Percentiles rank a stretch among this genome's conserved stretches.
Evolutionary conservation across 2,797 vertebrate species (phyloP).

Genomic region (Ctenosaura bakeri): DNA sequence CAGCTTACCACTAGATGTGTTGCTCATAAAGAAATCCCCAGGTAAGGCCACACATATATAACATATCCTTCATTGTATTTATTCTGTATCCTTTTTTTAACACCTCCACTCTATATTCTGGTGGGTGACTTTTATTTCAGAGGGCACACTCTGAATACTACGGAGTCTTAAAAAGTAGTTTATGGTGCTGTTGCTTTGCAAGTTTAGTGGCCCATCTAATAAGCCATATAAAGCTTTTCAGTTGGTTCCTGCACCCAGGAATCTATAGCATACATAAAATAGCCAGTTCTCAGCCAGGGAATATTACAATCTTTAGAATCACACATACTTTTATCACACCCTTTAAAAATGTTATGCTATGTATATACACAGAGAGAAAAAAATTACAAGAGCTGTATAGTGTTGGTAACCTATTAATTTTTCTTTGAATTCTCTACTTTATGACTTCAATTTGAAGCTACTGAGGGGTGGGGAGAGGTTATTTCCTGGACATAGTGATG

Average conservation of each 20-base stretch:
- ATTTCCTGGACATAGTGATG: not conserved
- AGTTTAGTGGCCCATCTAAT: conserved; percentile 40
- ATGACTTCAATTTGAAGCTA: conserved; percentile 21
- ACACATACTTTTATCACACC: not conserved
- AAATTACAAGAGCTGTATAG: not conserved
- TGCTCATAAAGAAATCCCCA: not conserved
- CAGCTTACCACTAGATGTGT: not conserved
- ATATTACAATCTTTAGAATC: conserved; percentile 26
- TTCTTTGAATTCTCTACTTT: not conserved
- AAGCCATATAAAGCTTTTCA: conserved; percentile 14
- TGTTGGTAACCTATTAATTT: conserved; percentile 13
- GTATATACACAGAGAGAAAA: not conserved
- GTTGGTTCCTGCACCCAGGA: not conserved
- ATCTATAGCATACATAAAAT: conserved; percentile 31
- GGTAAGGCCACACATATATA: not conserved
- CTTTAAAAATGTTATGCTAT: conserved; percentile 21
- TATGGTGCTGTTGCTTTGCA: conserved; percentile 8
- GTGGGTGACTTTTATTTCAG: not conserved
- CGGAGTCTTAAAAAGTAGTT: conserved; percentile 15
- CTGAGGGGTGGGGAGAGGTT: too few relatives aligned
- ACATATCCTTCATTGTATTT: not conserved
- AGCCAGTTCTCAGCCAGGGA: conserved; percentile 22
- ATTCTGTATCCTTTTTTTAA: not conserved
- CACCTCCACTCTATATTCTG: not conserved
- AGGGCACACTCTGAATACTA: not conserved